phyloP scores from a whole-genome alignment of 64 coral and sea anemone genomes.

The Platygyra sinensis region DNA sequence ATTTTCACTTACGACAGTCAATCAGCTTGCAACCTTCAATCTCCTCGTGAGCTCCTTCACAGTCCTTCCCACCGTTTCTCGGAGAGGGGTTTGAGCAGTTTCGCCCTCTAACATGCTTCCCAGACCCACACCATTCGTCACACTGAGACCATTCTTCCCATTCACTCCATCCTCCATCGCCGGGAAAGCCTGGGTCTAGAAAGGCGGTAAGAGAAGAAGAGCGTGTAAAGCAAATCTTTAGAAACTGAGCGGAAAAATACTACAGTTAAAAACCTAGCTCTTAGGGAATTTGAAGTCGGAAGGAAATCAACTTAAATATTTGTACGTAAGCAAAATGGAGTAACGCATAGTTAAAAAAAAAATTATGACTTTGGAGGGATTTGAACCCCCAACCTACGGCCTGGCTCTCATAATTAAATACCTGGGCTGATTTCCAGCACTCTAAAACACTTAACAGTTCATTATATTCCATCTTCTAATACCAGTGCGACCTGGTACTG shows the following conservation, averaged over 20 bases:
- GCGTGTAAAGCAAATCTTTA: not conserved
- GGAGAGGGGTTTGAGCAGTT: constrained; percentile 29
- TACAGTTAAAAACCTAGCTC: too few species aligned
- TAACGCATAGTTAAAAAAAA: too few species aligned
- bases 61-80: not conserved
- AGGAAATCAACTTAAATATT: too few species aligned
- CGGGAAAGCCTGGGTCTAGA: not conserved
- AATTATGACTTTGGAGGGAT: too few species aligned
- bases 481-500: too few species aligned
- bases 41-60: not conserved
- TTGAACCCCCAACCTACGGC: too few species aligned
- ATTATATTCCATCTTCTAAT: too few species aligned
- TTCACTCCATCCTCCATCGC: constrained; percentile 12
- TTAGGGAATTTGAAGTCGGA: not conserved
- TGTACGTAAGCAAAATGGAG: too few species aligned
- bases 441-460: too few species aligned
- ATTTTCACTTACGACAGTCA: not conserved
- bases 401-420: too few species aligned
- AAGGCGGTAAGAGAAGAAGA: not conserved
- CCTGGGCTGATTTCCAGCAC: too few species aligned
- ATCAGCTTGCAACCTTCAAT: not conserved
- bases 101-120: constrained; percentile 24
- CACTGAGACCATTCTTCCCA: constrained; percentile 39
- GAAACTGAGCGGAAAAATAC: too few species aligned
- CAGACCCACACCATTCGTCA: constrained; percentile 37